Conservation (phyloP, 2,797 vertebrate species). For the Thunnus albacares region DNA sequence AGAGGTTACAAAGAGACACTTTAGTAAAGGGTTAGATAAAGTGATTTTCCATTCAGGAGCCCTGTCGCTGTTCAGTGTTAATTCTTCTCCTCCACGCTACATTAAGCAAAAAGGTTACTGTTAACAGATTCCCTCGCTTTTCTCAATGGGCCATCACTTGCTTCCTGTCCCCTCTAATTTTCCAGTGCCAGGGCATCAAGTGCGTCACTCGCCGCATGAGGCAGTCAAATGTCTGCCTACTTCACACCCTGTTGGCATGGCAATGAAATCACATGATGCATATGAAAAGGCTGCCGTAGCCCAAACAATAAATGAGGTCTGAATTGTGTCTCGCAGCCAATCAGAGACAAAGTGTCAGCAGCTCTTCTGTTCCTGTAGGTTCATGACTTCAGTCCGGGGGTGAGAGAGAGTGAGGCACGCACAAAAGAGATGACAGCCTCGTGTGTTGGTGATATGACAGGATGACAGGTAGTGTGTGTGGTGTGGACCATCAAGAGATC, state of each 20-base stretch:
- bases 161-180: slow-evolving; percentile 84
- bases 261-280: slow-evolving; percentile 71
- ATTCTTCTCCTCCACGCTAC: slow-evolving; percentile 84
- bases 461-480: slow-evolving; percentile 41
- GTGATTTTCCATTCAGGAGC: slow-evolving; percentile 87
- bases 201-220: slow-evolving; percentile 77
- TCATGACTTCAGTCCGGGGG: slow-evolving; percentile 38
- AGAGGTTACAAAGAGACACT: slow-evolving; percentile 80
- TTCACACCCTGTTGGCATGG: slow-evolving; percentile 77
- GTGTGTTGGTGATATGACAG: slow-evolving; percentile 64
- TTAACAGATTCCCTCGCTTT: slow-evolving; percentile 86
- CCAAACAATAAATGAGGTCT: slow-evolving; percentile 67
- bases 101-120: slow-evolving; percentile 90
- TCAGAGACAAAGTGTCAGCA: slow-evolving; percentile 38
- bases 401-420: slow-evolving; percentile 60
- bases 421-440: slow-evolving; percentile 62
- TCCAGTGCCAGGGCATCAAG: slow-evolving; percentile 81
- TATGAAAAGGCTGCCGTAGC: slow-evolving; percentile 51
- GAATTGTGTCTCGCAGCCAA: slow-evolving; percentile 59
- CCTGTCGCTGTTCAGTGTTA: slow-evolving; percentile 77
- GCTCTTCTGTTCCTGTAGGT: slow-evolving; percentile 41
- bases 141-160: slow-evolving; percentile 84
- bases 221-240: slow-evolving; percentile 54
- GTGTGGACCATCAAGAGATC: slow-evolving; percentile 56
- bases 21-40: slow-evolving; percentile 82